These are phyloP conservation scores for Platalea minor DNA, from an alignment of 2,797 vertebrate species.

Conservation along the genomic window DNA sequence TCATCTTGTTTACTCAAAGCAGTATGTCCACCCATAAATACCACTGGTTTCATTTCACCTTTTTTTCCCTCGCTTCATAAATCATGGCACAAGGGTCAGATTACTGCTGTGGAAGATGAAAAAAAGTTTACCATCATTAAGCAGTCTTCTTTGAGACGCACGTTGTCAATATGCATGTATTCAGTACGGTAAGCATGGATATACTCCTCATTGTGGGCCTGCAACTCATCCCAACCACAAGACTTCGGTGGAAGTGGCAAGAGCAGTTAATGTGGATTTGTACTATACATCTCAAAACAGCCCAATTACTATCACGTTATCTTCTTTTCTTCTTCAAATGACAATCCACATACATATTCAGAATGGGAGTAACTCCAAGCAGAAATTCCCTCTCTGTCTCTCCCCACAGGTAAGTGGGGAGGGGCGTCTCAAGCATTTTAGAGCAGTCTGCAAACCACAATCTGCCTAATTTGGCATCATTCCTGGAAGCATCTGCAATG, in stretches of 20 bases:
- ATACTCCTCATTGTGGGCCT: neutral
- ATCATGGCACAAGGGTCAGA: neutral
- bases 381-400: neutral
- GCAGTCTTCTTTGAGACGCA: neutral
- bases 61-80: neutral
- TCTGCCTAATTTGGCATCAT: neutral
- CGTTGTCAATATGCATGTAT: rapidly evolving
- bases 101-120: neutral
- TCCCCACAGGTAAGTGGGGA: neutral
- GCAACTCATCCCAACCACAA: neutral
- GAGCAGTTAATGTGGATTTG: neutral
- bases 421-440: neutral
- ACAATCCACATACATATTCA: neutral
- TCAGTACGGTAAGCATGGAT: rapidly evolving
- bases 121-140: neutral
- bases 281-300: neutral
- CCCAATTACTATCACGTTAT: neutral
- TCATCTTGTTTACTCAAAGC: neutral
- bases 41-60: neutral
- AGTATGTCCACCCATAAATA: neutral
- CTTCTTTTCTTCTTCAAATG: neutral
- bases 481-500: neutral
- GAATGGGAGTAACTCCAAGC: neutral
- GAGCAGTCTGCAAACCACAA: neutral
- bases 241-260: neutral